These are phyloP conservation scores for Carassius auratus DNA, from an alignment of 2,113 vertebrate species.

Conservation along the genomic window DNA sequence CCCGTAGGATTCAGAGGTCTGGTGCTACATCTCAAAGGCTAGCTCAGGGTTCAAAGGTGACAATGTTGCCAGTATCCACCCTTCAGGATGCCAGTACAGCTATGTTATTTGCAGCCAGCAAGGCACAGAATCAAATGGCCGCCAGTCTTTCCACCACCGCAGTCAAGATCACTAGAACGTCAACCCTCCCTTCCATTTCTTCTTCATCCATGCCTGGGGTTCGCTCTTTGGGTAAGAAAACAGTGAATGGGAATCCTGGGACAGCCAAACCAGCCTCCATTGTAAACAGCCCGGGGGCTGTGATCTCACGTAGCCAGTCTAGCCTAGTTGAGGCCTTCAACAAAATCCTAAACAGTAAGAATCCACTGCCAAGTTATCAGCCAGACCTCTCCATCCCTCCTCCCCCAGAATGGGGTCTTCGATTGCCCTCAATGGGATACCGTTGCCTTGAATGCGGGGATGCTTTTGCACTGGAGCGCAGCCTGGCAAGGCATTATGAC, in stretches of 20 bases:
- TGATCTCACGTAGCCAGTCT: constrained; percentile 91
- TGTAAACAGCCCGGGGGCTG: constrained; percentile 77
- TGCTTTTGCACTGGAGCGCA: constrained; percentile 90
- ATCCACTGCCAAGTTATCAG: constrained; percentile 88
- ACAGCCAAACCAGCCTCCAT: constrained; percentile 72
- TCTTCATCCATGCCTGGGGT: constrained; percentile 49
- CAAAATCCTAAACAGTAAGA: constrained; percentile 96
- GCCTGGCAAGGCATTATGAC: constrained; percentile 90
- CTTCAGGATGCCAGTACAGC: constrained; percentile 90
- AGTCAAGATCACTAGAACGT: constrained; percentile 64
- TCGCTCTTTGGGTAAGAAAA: constrained; percentile 74
- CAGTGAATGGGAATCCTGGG: constrained; percentile 62
- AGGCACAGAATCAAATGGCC: constrained; percentile 81
- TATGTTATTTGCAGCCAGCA: constrained; percentile 84
- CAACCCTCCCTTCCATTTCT: constrained; percentile 66
- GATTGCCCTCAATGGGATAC: constrained; percentile 81
- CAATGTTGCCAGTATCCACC: constrained; percentile 83
- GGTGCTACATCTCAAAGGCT: constrained; percentile 66
- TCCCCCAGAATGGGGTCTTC: constrained; percentile 81
- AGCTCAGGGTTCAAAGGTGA: constrained; percentile 79
- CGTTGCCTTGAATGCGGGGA: constrained; percentile 96
- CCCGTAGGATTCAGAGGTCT: constrained; percentile 59
- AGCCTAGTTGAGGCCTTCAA: constrained; percentile 95
- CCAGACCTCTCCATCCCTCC: constrained; percentile 85
- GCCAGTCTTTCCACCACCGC: constrained; percentile 67